These are phyloP conservation scores for Ciconia boyciana DNA, from an alignment of 2,113 vertebrate genomes.

Conservation along the genomic window DNA sequence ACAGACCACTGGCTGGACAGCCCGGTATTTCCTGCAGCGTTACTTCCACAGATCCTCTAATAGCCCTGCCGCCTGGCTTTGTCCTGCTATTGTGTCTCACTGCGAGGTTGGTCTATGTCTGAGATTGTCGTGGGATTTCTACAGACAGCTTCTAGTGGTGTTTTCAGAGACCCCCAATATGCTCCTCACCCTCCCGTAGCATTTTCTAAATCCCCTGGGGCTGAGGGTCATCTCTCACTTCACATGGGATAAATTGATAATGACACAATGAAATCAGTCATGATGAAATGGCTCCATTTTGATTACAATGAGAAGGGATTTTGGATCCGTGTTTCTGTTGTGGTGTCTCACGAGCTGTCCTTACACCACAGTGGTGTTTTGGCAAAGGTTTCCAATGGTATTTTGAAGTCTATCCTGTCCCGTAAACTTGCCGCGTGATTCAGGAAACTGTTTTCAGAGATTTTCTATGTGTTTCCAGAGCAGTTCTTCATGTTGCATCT, in stretches of 20 bases:
- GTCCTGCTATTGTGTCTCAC: background rate
- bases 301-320: background rate
- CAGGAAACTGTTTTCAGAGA: background rate
- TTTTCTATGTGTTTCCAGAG: background rate
- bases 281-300: constrained; percentile 30
- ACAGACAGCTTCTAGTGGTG: background rate
- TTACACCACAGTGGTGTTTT: background rate
- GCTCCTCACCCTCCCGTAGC: background rate
- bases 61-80: background rate
- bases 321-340: background rate
- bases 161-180: background rate
- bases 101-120: background rate
- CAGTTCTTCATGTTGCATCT: background rate
- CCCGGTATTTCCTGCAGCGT: constrained; percentile 20
- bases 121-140: background rate
- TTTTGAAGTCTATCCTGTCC: background rate
- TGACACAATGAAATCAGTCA: constrained; percentile 31
- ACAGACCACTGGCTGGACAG: background rate
- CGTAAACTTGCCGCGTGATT: background rate
- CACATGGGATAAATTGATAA: constrained; percentile 26
- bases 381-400: background rate
- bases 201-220: background rate
- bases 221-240: background rate
- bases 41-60: background rate
- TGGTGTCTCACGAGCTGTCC: background rate